Base-by-base conservation (phyloP, 2,797 vertebrate species). In the Gymnothorax javanicus region DNA sequence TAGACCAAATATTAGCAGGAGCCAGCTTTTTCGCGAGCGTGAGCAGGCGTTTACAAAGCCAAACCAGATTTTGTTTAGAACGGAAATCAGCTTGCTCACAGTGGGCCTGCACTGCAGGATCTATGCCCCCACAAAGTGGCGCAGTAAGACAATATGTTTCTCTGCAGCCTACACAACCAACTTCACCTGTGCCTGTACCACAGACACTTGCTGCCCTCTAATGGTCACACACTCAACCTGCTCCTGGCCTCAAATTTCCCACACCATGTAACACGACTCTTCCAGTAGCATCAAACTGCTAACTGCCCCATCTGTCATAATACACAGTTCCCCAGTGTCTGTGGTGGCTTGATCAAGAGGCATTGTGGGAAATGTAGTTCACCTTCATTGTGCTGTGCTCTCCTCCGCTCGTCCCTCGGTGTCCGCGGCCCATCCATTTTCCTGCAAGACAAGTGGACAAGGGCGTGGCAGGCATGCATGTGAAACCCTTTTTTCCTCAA, bases 371-470 rank as follows among this genome's bases (percentile, higher is more conserved):
- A 86, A 43, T 25, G 20, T 13, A 8, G 2, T 90, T 90, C 89
- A 97, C 97, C 97, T 97, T 98, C 97, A 82, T 98, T 98, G 95
- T 98, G 97, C 90, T 98, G 97, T 7, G 97, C 97, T 95, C 97
- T 95, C 86, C 97, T 96, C 85, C 97, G 96, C 91, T 98, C 97
- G 84, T 98, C 97, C 89, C 97, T 94, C 0, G 97, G 97, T 7
- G 96, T 97, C 90, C 97, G 95, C 4, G 96, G 96, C 88, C 97
- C 97, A 0, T 98, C 97, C 87, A 97, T 96, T 95, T 97, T 98
- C 94, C 97, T 98, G 33, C 88, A 82, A 54, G 87, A 92, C 92
- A 86, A 93, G 91, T 81, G 86, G 87, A 86, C 90, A 91, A 85
- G 82, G 88, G 84, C 64, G 79, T 56, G 43, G 54, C 50, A 71